A percentile compares a stretch with the other conserved stretches of the same genome.
Conservation (phyloP, 2,797 vertebrate species). For the Rhabdophis nuchalis region DNA sequence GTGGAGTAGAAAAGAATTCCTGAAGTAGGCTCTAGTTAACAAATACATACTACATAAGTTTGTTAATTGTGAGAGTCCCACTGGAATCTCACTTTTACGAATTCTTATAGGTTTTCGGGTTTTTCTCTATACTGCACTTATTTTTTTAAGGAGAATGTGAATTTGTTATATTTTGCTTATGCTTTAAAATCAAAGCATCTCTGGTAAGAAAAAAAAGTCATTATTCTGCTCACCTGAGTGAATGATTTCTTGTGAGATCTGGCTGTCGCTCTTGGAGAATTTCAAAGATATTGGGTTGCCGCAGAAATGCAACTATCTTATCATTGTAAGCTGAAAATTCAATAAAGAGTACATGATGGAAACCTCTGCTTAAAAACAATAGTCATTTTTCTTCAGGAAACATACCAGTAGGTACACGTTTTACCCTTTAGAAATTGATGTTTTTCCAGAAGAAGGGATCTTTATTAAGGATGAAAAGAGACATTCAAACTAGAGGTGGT, state of each 20-base stretch:
- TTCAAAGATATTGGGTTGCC: slow-evolving; percentile 96
- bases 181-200: not conserved
- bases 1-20: not conserved
- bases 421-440: not conserved
- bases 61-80: not conserved
- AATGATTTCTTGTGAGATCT: slow-evolving; percentile 91
- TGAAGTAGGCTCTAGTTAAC: not conserved
- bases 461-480: not conserved
- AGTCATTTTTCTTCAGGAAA: not conserved
- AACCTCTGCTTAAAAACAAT: not conserved
- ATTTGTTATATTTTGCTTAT: not conserved
- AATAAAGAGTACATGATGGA: slow-evolving; percentile 43
- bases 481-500: not conserved
- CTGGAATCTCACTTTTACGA: not conserved
- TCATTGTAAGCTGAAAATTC: slow-evolving; percentile 89
- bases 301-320: slow-evolving; percentile 96
- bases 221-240: slow-evolving; percentile 82
- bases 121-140: not conserved
- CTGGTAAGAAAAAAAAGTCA: not conserved
- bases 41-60: not conserved
- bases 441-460: not conserved
- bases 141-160: not conserved
- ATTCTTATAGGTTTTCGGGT: not conserved
- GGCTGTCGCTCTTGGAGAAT: slow-evolving; percentile 96
- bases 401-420: not conserved